Conservation (phyloP, 2,113 vertebrate genomes). For the Garra rufa region DNA sequence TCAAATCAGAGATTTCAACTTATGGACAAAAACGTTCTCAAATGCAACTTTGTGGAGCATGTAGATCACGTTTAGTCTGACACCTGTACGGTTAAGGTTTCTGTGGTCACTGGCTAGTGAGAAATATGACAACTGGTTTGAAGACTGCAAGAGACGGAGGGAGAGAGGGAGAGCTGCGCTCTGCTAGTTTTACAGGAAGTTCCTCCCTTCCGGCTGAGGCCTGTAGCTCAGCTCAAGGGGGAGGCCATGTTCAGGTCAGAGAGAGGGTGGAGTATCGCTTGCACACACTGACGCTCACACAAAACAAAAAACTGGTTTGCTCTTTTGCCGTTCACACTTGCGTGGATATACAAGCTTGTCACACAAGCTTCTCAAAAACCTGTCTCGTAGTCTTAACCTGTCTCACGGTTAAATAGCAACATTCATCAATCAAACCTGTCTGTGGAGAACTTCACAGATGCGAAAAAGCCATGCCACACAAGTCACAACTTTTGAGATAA, state of each 20-base stretch:
- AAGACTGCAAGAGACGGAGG: slow-evolving; percentile 15
- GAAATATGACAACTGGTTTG: not conserved
- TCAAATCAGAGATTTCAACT: not conserved
- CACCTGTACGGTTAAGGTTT: slow-evolving; percentile 43
- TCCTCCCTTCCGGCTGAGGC: slow-evolving; percentile 65
- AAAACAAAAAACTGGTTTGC: slow-evolving; percentile 58
- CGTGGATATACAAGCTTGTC: slow-evolving; percentile 1
- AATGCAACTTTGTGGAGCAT: not conserved
- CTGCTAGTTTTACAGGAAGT: slow-evolving; percentile 64
- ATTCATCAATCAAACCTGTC: slow-evolving; percentile 21
- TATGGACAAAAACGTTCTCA: not conserved
- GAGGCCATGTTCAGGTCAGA: slow-evolving; percentile 72
- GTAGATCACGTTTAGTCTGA: slow-evolving; percentile 38
- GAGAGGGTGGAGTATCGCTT: slow-evolving; percentile 66
- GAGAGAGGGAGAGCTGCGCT: slow-evolving; percentile 33
- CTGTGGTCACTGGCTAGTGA: slow-evolving; percentile 28
- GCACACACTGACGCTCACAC: slow-evolving; percentile 57
- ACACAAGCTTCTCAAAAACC: slow-evolving; percentile 45
- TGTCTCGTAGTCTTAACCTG: slow-evolving; percentile 34
- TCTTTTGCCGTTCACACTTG: not conserved
- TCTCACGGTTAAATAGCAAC: slow-evolving; percentile 15
- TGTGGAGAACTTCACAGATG: not conserved
- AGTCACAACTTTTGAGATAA: not conserved
- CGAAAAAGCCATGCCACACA: not conserved
- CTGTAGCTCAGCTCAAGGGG: slow-evolving; percentile 54